Evolutionary conservation across 2,888 invertebrate genomes (phyloP).

Genomic region (Andrena chrysosceles): DNA sequence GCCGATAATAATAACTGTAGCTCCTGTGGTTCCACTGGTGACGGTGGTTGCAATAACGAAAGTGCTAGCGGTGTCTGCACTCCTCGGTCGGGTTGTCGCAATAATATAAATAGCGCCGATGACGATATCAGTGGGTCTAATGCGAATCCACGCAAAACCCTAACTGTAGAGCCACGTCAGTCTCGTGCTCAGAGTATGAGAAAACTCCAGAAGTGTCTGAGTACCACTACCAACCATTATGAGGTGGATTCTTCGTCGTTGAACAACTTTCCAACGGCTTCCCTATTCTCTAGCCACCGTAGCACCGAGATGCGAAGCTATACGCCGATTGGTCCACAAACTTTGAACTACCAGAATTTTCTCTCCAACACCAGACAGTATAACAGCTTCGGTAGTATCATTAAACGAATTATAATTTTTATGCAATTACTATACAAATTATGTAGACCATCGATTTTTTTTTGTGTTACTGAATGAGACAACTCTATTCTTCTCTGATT

Average conservation of each 20-base stretch:
- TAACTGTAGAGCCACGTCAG: slow-evolving; percentile 88
- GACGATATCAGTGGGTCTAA: slow-evolving; percentile 57
- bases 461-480: slow-evolving; percentile 69
- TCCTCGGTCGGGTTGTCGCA: slow-evolving; percentile 63
- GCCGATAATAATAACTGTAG: slow-evolving; percentile 54
- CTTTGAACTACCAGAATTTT: slow-evolving; percentile 83
- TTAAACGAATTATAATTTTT: slow-evolving; percentile 86
- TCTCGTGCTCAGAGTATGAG: slow-evolving; percentile 98
- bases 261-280: slow-evolving; percentile 77
- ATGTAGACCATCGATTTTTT: slow-evolving; percentile 58
- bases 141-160: slow-evolving; percentile 76
- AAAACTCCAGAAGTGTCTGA: slow-evolving; percentile 96
- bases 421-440: slow-evolving; percentile 53
- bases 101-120: slow-evolving; percentile 54
- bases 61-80: slow-evolving; percentile 60
- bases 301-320: slow-evolving; percentile 83
- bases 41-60: slow-evolving; percentile 56
- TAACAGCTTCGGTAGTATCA: slow-evolving; percentile 98
- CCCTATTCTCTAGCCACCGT: slow-evolving; percentile 81
- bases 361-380: slow-evolving; percentile 92
- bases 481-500: slow-evolving; percentile 56
- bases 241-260: slow-evolving; percentile 84
- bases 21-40: slow-evolving; percentile 53
- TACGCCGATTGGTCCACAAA: slow-evolving; percentile 86
- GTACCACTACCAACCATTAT: slow-evolving; percentile 93